Evolutionary conservation across 2,113 vertebrate genomes (phyloP).

Genomic region (Actenoides lindsayi): DNA sequence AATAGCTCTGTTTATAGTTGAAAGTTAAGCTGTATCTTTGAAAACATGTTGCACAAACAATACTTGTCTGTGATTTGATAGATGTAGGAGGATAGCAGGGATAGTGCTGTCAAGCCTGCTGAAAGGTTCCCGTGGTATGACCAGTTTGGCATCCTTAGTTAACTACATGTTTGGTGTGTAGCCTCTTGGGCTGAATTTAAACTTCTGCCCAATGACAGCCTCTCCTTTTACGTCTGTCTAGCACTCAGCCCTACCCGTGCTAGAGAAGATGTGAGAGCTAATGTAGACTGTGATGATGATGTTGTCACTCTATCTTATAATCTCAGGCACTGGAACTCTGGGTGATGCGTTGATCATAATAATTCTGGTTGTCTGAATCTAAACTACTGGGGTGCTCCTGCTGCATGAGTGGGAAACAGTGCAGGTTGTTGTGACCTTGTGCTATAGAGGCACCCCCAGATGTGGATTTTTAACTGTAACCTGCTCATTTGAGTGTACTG

Average conservation of each 20-base stretch:
- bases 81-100: neutral
- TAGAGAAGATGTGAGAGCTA: neutral
- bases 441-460: neutral
- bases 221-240: neutral
- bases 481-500: neutral
- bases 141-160: conserved; percentile 11
- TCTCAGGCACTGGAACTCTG: neutral
- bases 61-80: neutral
- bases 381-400: neutral
- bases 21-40: neutral
- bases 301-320: neutral
- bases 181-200: neutral
- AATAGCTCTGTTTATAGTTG: neutral
- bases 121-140: neutral
- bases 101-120: neutral
- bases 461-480: neutral
- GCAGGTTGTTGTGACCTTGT: neutral
- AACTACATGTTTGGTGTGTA: neutral
- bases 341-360: neutral
- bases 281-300: neutral
- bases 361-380: conserved; percentile 16
- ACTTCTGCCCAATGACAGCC: neutral
- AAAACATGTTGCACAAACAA: neutral
- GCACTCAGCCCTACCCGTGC: neutral
- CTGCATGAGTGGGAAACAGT: neutral